Base-by-base conservation (phyloP, 2,797 vertebrate species). In the Eulemur rubriventer region DNA sequence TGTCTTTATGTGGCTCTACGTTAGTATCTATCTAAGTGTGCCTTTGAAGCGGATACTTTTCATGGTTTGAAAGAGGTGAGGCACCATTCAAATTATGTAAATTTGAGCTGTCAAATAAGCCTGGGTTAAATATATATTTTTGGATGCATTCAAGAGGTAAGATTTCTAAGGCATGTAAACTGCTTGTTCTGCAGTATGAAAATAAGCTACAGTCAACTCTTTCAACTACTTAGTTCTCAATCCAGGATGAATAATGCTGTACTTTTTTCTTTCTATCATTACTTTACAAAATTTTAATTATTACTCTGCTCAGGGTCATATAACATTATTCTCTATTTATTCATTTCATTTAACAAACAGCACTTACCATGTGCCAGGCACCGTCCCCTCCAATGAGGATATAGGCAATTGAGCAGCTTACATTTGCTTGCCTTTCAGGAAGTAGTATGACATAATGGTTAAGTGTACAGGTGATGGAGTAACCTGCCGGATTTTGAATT, bases 211-310 rank as follows among this genome's bases (percentile, higher is more conserved):
- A 61, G 86, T 88, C 30, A 94, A 94, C 10, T 57, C 52, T 89
- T 95, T 89, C 75, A 96, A 79, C 41, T 63, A 59, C 72, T 95
- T 94, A 57, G 17, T 90, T 91, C 33, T 91, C 67, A 94, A 46
- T 65, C 26, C 57, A 80, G 67, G 55, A 57, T 84, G 43, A 93
- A 87, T 93, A 86, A 84, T 76, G 12, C 13, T 81, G 55, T 26
- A 2, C 3, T 41, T 72, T 96, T 46, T 80, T 22, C n/a, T 83
- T 96, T 81, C 28, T 87, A 20, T 80, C 43, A 89, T 50, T 81
- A 84, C 24, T 84, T 97, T 84, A 89, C 28, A 92, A 93, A 96
- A 78, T 92, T 91, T 6, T 61, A 91, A 93, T 52, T 83, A 87
- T 59, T 84, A 52, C 24, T 70, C 73, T 85, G 7, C 41, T 90